A percentile compares a stretch with the other conserved stretches of the same genome.
phyloP scores from a whole-genome alignment of 2,113 vertebrate genomes.

The Eretmodus cyanostictus region DNA sequence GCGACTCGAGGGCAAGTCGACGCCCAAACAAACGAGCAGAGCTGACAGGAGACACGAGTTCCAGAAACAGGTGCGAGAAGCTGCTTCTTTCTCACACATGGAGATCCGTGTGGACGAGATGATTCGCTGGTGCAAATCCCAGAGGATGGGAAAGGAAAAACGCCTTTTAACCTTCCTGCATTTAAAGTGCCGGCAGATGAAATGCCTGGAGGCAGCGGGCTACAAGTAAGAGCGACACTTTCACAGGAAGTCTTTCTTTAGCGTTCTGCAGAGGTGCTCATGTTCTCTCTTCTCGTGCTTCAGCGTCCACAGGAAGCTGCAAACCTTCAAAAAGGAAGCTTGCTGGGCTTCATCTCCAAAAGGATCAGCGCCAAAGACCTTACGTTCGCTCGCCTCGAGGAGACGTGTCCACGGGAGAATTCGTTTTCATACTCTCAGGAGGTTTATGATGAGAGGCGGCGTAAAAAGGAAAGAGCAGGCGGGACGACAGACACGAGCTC shows the following conservation, averaged over 20 bases:
- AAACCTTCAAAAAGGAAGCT: constrained; percentile 26
- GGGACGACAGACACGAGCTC: not conserved
- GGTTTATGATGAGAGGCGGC: not conserved
- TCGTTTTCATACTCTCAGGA: not conserved
- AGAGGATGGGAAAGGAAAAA: constrained; percentile 30
- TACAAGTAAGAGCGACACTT: constrained; percentile 52
- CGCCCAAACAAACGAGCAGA: not conserved
- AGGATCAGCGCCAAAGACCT: not conserved
- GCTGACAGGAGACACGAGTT: constrained; percentile 5
- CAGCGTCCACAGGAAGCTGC: constrained; percentile 60
- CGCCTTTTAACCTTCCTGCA: constrained; percentile 38
- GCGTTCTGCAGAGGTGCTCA: not conserved
- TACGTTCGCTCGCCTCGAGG: not conserved
- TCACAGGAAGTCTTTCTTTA: not conserved
- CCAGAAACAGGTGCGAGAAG: constrained; percentile 10
- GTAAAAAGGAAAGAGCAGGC: not conserved
- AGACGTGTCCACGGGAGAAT: not conserved
- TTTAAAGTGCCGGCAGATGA: constrained; percentile 59
- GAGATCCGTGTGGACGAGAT: constrained; percentile 33
- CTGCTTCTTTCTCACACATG: constrained; percentile 43
- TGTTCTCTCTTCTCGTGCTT: not conserved
- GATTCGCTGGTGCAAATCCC: constrained; percentile 53
- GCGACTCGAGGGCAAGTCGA: not conserved
- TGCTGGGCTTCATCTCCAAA: constrained; percentile 10
- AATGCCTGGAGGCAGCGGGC: constrained; percentile 49